Conservation (phyloP, 2,797 vertebrate species). For the Leptoclinus maculatus region DNA sequence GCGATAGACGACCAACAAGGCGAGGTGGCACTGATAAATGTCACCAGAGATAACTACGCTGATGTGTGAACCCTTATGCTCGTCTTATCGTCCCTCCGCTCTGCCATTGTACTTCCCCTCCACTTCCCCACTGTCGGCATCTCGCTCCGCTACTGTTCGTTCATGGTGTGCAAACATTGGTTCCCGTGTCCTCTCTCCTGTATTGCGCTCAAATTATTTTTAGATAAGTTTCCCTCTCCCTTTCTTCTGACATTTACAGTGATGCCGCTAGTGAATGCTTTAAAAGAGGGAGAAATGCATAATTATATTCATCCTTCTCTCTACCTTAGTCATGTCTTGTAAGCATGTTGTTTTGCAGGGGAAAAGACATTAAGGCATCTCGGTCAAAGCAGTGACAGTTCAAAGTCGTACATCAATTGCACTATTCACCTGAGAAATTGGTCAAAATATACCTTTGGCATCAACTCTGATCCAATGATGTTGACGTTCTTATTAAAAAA, state of each 20-base stretch:
- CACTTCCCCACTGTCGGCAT: not conserved
- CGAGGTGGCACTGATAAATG: constrained; percentile 67
- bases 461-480: not conserved
- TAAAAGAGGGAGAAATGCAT: not conserved
- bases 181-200: not conserved
- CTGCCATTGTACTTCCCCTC: not conserved
- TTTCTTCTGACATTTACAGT: constrained; percentile 29
- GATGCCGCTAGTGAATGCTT: constrained; percentile 3
- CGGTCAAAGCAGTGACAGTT: too few relatives aligned
- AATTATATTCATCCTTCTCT: not conserved
- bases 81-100: constrained; percentile 26
- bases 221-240: not conserved
- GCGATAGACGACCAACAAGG: constrained; percentile 43
- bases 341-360: not conserved
- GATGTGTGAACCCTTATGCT: constrained; percentile 43
- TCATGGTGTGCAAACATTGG: constrained; percentile 32
- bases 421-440: not conserved
- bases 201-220: constrained; percentile 2
- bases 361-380: not conserved
- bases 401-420: not conserved
- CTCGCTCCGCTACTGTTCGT: constrained; percentile 4
- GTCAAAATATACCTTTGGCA: too few relatives aligned
- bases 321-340: not conserved
- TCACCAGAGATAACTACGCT: constrained; percentile 49
- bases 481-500: not conserved